phyloP scores from a whole-genome alignment of 2,888 invertebrate genomes.

The Synanthedon vespiformis region DNA sequence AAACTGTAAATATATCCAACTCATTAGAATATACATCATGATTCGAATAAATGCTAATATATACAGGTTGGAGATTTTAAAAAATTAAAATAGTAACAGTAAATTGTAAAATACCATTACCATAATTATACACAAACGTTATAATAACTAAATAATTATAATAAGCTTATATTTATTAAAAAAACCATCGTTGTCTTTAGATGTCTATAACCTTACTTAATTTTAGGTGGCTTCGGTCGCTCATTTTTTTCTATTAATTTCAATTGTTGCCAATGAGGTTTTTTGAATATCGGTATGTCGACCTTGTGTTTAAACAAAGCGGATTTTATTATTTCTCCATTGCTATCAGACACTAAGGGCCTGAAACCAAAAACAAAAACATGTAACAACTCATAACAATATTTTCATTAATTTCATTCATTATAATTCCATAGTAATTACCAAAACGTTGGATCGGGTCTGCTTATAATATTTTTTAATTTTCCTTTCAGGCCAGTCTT shows the following conservation, averaged over 20 bases:
- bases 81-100: too few relatives aligned
- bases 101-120: too few relatives aligned
- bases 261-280: constrained; percentile 48
- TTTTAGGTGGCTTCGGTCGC: constrained; percentile 39
- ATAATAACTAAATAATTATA: not conserved
- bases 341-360: constrained; percentile 33
- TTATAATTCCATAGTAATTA: constrained; percentile 10
- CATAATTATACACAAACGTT: too few relatives aligned
- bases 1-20: too few relatives aligned
- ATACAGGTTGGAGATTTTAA: too few relatives aligned
- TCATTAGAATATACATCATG: too few relatives aligned
- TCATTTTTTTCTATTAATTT: constrained; percentile 46
- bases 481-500: constrained; percentile 59
- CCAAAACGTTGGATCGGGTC: constrained; percentile 52
- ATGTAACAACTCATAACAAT: not conserved
- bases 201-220: constrained; percentile 25
- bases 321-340: constrained; percentile 21
- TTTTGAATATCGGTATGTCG: constrained; percentile 36
- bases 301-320: constrained; percentile 31
- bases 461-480: constrained; percentile 52
- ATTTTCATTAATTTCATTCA: not conserved
- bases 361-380: constrained; percentile 17
- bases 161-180: too few relatives aligned
- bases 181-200: not conserved
- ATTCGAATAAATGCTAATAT: too few relatives aligned